A percentile compares a stretch with the other conserved stretches of the same genome.
Evolutionary conservation across 2,888 invertebrate genomes (phyloP).

Genomic region (Drymonia ruficornis): DNA sequence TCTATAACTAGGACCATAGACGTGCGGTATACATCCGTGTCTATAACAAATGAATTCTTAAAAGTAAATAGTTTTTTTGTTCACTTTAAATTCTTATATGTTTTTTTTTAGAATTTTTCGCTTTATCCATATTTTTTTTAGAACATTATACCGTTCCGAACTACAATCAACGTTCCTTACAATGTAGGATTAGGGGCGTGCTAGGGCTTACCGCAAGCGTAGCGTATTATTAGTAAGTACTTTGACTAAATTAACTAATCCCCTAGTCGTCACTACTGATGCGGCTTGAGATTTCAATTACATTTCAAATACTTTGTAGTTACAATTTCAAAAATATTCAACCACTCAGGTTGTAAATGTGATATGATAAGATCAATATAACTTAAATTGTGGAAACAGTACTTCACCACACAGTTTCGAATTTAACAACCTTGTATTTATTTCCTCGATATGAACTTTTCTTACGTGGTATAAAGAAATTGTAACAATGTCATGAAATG

Average conservation of each 20-base stretch:
- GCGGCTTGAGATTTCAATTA: constrained; percentile 20
- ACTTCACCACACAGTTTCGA: no score
- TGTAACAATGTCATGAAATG: no score
- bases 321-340: no score
- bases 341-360: no score
- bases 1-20: constrained; percentile 13
- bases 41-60: constrained; percentile 57
- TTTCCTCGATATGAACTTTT: not conserved
- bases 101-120: constrained; percentile 63
- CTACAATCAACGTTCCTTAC: constrained; percentile 33
- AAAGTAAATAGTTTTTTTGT: constrained; percentile 59
- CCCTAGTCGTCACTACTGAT: constrained; percentile 2
- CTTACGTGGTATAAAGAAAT: no score
- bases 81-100: constrained; percentile 55
- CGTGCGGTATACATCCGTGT: constrained; percentile 10
- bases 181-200: constrained; percentile 16
- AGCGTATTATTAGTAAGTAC: constrained; percentile 30
- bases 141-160: constrained; percentile 33
- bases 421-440: not conserved
- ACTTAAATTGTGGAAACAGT: no score
- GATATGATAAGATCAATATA: no score
- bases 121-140: constrained; percentile 41
- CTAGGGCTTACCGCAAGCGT: constrained; percentile 23
- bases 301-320: constrained; percentile 4
- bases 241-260: constrained; percentile 14